Percentiles rank a stretch among this genome's conserved stretches.
These are phyloP conservation scores for Drosophila orena DNA, from an alignment of 1,140 invertebrate species.

Conservation along the genomic window DNA sequence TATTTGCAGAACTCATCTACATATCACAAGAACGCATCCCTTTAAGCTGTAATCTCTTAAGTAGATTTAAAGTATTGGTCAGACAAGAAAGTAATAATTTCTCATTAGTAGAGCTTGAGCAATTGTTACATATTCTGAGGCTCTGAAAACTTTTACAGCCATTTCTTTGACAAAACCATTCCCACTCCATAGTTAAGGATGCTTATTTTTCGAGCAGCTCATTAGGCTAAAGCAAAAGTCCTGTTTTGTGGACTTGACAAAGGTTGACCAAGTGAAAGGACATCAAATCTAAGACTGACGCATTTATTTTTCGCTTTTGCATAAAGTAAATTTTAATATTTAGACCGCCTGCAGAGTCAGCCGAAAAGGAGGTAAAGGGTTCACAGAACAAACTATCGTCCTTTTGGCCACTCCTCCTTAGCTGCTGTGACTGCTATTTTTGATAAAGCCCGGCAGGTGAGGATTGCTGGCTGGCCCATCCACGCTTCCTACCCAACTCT, in stretches of 20 bases:
- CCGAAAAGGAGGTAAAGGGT: constrained; percentile 56
- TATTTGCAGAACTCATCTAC: too few relatives aligned
- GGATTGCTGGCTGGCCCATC: neutral
- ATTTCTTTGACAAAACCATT: neutral
- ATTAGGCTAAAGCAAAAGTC: constrained; percentile 40
- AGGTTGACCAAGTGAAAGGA: constrained; percentile 20
- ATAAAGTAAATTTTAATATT: constrained; percentile 67
- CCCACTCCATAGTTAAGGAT: constrained; percentile 10
- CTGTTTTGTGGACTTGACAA: constrained; percentile 35
- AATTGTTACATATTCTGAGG: neutral
- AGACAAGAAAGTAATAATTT: too few relatives aligned
- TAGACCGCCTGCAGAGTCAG: constrained; percentile 65
- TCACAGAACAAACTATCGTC: constrained; percentile 55
- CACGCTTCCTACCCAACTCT: constrained; percentile 3
- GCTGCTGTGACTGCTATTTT: constrained; percentile 44
- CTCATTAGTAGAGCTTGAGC: too few relatives aligned
- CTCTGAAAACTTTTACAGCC: neutral
- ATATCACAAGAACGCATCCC: too few relatives aligned
- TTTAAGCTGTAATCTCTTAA: neutral
- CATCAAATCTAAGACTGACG: constrained; percentile 31
- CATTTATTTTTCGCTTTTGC: constrained; percentile 67
- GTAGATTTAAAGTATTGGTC: neutral
- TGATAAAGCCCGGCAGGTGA: constrained; percentile 45
- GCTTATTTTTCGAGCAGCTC: constrained; percentile 60
- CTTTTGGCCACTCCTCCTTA: constrained; percentile 2